Base-by-base conservation (phyloP, 2,888 invertebrate species). In the Harpalus rufipes region DNA sequence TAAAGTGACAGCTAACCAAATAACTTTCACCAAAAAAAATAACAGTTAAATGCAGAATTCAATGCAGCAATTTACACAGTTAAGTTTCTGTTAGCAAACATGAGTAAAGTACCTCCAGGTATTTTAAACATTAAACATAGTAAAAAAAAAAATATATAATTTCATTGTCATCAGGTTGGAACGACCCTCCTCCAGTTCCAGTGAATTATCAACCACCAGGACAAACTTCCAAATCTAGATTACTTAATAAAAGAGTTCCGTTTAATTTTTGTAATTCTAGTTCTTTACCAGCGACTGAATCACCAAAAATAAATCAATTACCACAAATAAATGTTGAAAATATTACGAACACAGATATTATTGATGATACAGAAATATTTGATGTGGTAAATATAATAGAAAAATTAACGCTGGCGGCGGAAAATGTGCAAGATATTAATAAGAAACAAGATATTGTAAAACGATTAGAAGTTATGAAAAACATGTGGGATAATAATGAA, bases 351-450 rank as follows among this genome's bases (percentile, higher is more conserved):
- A 68, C 18, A 39, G 16, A 85, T 12, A 32, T 39, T 32, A 79
- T 16, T 61, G 25, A 39, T 25, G 58, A 14, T 58, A n/a, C 7
- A 61, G 16, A 85, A 76, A 63, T 41, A 59, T 14, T 58, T 7
- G 68, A 39, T 39, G 16, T 72, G 41, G n/a, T 18, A 85, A 68
- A 59, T 10, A 32, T 78, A n/a, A 59, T 41, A 12, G 83, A 51
- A 68, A 84, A 82, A 91, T 86, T 87, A 87, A 1, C 87, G 87
- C 21, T 91, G 91, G n/a, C 56, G 8, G 56, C 56, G 7, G 25
- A 68, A n/a, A 68, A 68, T 68, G 32, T 56, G 32, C 56, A 51
- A 72, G 68, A 58, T 32, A 39, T 39, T 10, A 68, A 32, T 32
- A 82, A 68, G 25, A 82, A 72, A 56, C 14, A 10, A 44, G 81